Evolutionary conservation across 2,113 vertebrate species (phyloP).

Genomic region (Charina bottae): DNA sequence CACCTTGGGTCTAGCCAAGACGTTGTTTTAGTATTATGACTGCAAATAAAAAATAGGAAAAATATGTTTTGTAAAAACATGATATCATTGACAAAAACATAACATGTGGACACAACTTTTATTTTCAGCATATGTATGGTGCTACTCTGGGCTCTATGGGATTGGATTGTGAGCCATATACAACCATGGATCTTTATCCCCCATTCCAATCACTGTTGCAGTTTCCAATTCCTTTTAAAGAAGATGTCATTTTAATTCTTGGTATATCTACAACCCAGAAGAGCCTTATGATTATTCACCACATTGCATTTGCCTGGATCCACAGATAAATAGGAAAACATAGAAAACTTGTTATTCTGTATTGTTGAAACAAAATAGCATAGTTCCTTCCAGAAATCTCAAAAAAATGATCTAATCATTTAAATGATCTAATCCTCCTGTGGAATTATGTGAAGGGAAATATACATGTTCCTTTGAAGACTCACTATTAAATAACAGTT

Average conservation of each 20-base stretch:
- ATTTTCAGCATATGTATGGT: background rate
- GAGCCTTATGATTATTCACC: background rate
- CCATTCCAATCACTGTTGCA: background rate
- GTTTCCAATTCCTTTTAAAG: background rate
- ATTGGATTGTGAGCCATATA: too few relatives aligned
- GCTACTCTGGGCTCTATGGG: background rate
- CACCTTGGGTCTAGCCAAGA: conserved; percentile 99
- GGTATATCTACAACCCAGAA: background rate
- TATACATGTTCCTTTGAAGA: background rate
- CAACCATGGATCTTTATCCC: background rate
- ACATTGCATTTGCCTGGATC: background rate
- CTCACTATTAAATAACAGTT: conserved; percentile 14
- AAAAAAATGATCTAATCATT: background rate
- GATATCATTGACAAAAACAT: conserved; percentile 38
- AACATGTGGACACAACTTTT: conserved; percentile 12
- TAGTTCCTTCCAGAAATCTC: conserved; percentile 2
- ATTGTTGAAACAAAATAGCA: background rate
- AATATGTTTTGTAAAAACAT: conserved; percentile 49
- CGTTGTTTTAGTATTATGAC: conserved; percentile 99
- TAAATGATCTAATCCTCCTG: conserved; percentile 3
- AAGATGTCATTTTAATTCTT: background rate
- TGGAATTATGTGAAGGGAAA: background rate
- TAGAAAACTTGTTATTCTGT: background rate
- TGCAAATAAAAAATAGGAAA: conserved; percentile 74
- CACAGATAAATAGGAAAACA: conserved; percentile 7